Evolutionary conservation across 2,888 invertebrate species (phyloP).

Genomic region (Phengaris arion): DNA sequence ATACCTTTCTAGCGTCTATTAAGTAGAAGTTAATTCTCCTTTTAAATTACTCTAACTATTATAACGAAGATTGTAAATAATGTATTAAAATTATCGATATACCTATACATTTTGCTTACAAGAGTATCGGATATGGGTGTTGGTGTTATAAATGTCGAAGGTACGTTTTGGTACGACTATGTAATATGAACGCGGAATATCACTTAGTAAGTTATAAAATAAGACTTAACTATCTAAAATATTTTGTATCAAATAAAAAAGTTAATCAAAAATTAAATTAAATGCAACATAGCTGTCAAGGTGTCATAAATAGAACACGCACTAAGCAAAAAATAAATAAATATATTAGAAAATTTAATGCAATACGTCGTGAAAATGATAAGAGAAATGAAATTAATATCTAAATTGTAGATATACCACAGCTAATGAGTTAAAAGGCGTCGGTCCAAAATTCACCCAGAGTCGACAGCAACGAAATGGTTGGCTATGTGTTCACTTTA

Average conservation of each 20-base stretch:
- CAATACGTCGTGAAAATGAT: too few species aligned
- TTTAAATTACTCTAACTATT: slow-evolving; percentile 31
- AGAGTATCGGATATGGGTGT: slow-evolving; percentile 25
- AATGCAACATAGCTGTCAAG: neutral
- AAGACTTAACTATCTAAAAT: slow-evolving; percentile 21
- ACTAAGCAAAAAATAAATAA: neutral
- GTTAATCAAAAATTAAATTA: neutral
- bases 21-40: slow-evolving; percentile 18
- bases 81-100: slow-evolving; percentile 30
- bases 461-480: too few species aligned
- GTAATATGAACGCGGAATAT: slow-evolving; percentile 25
- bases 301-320: neutral
- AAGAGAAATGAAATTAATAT: too few species aligned
- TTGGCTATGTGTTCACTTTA: too few species aligned
- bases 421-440: too few species aligned
- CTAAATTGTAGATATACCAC: too few species aligned
- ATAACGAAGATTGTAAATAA: slow-evolving; percentile 31
- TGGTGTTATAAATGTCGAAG: slow-evolving; percentile 27
- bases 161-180: slow-evolving; percentile 24
- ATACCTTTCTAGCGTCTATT: slow-evolving; percentile 24
- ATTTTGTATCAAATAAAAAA: neutral
- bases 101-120: slow-evolving; percentile 31
- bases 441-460: too few species aligned
- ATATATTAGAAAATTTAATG: neutral
- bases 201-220: slow-evolving; percentile 19